Evolutionary conservation across 2,113 vertebrate species (phyloP), one percentile per base, ranked within the genome.

Genomic region (Lontra canadensis): DNA sequence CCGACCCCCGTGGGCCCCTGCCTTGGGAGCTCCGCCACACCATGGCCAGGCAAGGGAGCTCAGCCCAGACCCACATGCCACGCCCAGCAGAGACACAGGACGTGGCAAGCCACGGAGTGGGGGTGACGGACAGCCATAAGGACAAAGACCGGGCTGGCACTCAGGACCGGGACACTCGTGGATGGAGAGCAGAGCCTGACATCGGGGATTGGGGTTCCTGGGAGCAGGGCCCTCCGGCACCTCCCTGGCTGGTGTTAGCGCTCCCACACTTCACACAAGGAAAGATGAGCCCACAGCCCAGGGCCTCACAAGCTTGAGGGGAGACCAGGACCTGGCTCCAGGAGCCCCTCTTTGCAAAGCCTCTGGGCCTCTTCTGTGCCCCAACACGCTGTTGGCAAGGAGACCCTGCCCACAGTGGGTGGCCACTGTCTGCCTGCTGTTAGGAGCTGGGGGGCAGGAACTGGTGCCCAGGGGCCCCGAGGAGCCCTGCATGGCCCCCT

Each of bases 111-210:
- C 26, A 1, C 34, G 1, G 3, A 74, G 84, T 0, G 47, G 1
- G 0, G 34, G 25, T 39, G 65, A 61, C 0, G 0, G 63, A 59
- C 21, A n/a, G 79, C 42, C 17, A 12, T 0, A 1, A 52, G 71
- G 71, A 80, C 59, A 31, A 78, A 59, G 88, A 10, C 63, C 4
- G 5, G 25, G 34, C 73, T 8, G 39, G 57, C 20, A 71, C 44
- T 6, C 42, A 3, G 71, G 78, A 29, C 52, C 4, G 23, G 23
- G 47, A 13, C 7, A 18, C 71, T 9, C 23, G 7, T 7, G 14
- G 23, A 29, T 21, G n/a, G 39, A 26, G 29, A 26, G 11, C 23
- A 44, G 23, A 1, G 0, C 25, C 0, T 0, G n/a, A 47, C 13
- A 9, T n/a, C 15, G 7, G 34, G 52, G 29, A 21, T 4, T 1